A percentile compares a stretch with the other conserved stretches of the same genome.
phyloP scores from a whole-genome alignment of 2,797 vertebrate species.

The Taeniopygia guttata region DNA sequence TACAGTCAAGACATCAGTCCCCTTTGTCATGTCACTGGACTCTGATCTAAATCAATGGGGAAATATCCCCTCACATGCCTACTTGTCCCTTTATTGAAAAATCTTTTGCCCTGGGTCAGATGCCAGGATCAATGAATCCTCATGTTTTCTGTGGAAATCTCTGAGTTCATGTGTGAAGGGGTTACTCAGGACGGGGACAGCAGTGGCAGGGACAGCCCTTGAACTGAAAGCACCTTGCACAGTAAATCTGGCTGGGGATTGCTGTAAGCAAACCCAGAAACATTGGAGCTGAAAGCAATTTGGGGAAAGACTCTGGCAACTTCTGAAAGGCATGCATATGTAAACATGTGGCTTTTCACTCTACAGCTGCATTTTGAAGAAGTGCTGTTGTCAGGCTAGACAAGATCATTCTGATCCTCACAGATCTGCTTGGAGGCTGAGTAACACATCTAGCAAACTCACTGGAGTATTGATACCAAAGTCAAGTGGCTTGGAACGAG shows the following conservation, averaged over 20 bases:
- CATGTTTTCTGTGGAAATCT: not conserved
- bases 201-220: not conserved
- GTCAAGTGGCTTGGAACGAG: not conserved
- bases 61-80: not conserved
- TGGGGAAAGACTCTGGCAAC: not conserved
- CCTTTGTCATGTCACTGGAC: not conserved
- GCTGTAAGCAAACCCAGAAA: not conserved
- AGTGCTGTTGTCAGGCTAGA: not conserved
- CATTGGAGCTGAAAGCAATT: not conserved
- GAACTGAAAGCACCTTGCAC: not conserved
- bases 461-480: not conserved
- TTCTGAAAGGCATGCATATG: not conserved
- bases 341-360: not conserved
- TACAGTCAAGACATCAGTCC: not conserved
- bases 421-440: not conserved
- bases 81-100: not conserved
- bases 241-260: not conserved
- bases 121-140: not conserved
- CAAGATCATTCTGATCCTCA: not conserved
- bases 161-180: not conserved
- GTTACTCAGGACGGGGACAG: not conserved
- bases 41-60: not conserved
- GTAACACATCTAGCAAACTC: not conserved
- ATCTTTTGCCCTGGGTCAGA: slow-evolving; percentile 33
- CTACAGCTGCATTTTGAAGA: not conserved